phyloP scores from a whole-genome alignment of 2,113 vertebrate species.

The Zosterops hypoxanthus region DNA sequence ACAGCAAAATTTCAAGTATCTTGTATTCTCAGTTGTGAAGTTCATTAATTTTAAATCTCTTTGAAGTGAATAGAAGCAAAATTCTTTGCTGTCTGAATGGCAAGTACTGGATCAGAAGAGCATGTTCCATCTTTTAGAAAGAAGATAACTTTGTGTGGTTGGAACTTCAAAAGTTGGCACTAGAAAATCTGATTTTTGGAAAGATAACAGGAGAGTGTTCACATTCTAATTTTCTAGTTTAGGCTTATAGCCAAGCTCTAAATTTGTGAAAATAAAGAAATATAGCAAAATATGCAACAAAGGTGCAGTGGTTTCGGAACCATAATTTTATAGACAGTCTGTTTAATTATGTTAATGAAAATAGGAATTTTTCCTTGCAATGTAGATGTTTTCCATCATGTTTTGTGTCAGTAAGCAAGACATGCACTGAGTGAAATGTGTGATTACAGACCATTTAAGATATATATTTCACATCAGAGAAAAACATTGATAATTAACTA shows the following conservation, averaged over 20 bases:
- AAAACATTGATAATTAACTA: background rate
- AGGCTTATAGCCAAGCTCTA: background rate
- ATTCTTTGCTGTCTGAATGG: background rate
- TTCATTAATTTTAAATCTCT: constrained; percentile 4
- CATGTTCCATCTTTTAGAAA: background rate
- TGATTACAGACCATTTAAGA: background rate
- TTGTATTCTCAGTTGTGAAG: background rate
- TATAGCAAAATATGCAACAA: background rate
- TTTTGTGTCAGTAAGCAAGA: background rate
- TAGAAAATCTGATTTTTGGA: background rate
- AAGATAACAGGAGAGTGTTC: background rate
- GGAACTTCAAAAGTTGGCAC: background rate
- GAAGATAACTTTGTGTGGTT: background rate
- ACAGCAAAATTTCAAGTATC: background rate
- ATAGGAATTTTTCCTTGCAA: background rate
- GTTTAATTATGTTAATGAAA: background rate
- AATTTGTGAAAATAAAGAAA: background rate
- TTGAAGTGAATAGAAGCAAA: background rate
- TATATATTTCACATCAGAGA: background rate
- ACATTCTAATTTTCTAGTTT: background rate
- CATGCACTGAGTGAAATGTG: background rate
- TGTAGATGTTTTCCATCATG: background rate
- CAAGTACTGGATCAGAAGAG: background rate
- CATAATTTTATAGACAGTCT: background rate
- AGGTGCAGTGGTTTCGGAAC: background rate